Percentiles rank a stretch among this genome's conserved stretches.
Conservation (phyloP, 1,140 invertebrate species). For the Carposina sasakii region DNA sequence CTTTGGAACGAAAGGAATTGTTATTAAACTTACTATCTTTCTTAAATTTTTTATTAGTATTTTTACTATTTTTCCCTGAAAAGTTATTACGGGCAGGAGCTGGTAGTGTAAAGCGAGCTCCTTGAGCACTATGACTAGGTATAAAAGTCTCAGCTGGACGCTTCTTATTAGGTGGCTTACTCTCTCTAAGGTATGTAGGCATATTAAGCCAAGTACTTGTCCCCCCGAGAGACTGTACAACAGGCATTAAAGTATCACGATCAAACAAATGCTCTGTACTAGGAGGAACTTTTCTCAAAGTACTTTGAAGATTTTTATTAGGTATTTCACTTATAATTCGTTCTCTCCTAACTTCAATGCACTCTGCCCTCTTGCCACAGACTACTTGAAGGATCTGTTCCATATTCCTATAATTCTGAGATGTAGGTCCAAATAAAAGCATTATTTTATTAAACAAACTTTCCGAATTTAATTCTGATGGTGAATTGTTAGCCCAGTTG, state of each 20-base stretch:
- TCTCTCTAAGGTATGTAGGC: slow-evolving; percentile 4
- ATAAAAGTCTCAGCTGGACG: neutral
- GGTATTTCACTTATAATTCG: slow-evolving; percentile 18
- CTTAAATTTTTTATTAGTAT: neutral
- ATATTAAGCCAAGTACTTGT: slow-evolving; percentile 24
- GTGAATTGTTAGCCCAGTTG: neutral
- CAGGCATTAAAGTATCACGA: slow-evolving; percentile 18
- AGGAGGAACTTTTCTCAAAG: slow-evolving; percentile 25
- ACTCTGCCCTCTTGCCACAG: neutral
- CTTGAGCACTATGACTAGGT: neutral
- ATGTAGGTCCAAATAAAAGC: neutral
- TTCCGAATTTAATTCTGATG: neutral
- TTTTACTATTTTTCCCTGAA: neutral
- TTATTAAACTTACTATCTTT: neutral
- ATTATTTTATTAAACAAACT: neutral
- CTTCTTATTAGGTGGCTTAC: neutral
- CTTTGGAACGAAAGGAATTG: neutral
- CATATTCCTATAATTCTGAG: neutral
- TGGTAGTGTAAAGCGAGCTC: neutral
- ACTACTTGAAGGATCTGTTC: neutral
- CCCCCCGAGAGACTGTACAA: slow-evolving; percentile 29
- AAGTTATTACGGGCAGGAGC: neutral
- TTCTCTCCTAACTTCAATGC: neutral
- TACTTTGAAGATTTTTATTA: slow-evolving; percentile 25
- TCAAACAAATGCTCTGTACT: slow-evolving; percentile 28